Conservation (phyloP, 2,888 invertebrate species). For the Lasioglossum morio region DNA sequence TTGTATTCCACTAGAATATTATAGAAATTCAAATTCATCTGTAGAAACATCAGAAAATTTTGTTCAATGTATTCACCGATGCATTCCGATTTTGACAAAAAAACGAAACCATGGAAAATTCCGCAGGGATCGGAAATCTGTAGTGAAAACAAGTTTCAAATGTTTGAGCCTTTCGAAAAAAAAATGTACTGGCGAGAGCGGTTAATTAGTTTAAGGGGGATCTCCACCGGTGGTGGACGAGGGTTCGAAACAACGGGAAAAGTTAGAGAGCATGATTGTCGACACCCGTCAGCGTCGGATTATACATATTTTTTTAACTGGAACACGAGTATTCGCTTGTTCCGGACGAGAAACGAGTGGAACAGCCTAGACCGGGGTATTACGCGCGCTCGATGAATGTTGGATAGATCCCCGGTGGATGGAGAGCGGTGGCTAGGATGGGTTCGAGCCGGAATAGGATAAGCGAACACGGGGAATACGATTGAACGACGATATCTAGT, state of each 20-base stretch:
- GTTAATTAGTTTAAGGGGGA: background rate
- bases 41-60: too few relatives aligned
- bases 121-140: background rate
- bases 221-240: background rate
- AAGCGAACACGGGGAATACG: constrained; percentile 73
- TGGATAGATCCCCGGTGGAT: constrained; percentile 63
- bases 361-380: constrained; percentile 57
- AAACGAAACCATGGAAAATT: background rate
- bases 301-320: constrained; percentile 1
- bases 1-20: too few relatives aligned
- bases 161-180: background rate
- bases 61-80: background rate
- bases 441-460: constrained; percentile 71
- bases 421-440: constrained; percentile 46
- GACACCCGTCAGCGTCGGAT: constrained; percentile 9
- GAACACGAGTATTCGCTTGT: constrained; percentile 17
- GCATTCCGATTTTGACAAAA: background rate
- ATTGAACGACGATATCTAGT: constrained; percentile 75
- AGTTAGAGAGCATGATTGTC: background rate
- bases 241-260: background rate
- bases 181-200: background rate
- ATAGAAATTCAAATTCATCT: too few relatives aligned
- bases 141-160: background rate
- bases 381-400: constrained; percentile 77
- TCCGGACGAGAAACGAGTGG: constrained; percentile 42